These are phyloP conservation scores for Myrmophylax atrothorax DNA, from an alignment of 2,113 vertebrate genomes.

Conservation along the genomic window DNA sequence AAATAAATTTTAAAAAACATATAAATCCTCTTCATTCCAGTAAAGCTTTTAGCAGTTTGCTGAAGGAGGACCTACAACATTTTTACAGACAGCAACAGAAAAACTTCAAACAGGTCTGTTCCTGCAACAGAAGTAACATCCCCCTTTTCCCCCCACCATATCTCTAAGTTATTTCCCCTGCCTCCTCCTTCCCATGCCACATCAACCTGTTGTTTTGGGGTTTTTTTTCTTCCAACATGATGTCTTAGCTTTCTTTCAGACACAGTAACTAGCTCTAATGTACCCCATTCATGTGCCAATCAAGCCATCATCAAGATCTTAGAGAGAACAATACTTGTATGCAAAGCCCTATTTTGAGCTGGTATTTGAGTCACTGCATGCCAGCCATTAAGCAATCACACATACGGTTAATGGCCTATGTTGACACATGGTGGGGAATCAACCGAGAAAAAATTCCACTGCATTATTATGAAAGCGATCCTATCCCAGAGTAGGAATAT, in stretches of 20 bases:
- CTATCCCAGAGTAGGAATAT: neutral
- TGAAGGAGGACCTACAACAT: neutral
- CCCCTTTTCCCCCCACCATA: neutral
- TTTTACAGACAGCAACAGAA: neutral
- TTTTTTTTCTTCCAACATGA: neutral
- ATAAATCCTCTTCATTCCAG: neutral
- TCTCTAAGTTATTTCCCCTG: neutral
- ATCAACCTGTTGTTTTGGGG: neutral
- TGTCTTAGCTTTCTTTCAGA: conserved; percentile 70
- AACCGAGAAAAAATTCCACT: conserved; percentile 40
- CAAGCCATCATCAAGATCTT: conserved; percentile 71
- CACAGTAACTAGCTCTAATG: conserved; percentile 75
- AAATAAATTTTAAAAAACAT: neutral
- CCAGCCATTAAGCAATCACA: conserved; percentile 74
- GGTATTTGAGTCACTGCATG: conserved; percentile 72
- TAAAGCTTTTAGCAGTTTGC: neutral
- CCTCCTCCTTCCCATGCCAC: conserved; percentile 39
- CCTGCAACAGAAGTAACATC: neutral
- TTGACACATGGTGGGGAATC: conserved; percentile 36
- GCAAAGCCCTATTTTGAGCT: conserved; percentile 68
- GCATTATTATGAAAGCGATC: conserved; percentile 32
- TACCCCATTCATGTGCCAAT: conserved; percentile 75
- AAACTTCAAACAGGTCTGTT: conserved; percentile 23
- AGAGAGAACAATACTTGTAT: conserved; percentile 70
- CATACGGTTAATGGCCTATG: conserved; percentile 44